These are phyloP conservation scores for Etheostoma perlongum DNA, from an alignment of 2,797 vertebrate species.

Conservation along the genomic window DNA sequence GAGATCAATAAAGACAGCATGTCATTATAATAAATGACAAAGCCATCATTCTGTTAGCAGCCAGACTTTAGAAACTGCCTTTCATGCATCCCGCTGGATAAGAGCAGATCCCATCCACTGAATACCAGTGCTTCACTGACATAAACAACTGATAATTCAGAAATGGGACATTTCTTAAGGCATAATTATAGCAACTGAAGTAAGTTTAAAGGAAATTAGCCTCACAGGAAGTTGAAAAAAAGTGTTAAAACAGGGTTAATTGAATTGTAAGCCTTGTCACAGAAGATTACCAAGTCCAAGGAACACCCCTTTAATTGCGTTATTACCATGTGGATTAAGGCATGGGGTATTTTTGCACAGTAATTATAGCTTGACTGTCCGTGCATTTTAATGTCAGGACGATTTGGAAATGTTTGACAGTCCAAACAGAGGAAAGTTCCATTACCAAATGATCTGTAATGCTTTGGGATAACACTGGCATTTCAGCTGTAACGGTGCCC, in stretches of 20 bases:
- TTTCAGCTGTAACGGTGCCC: conserved; percentile 48
- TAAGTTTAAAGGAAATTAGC: conserved; percentile 85
- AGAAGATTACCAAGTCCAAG: conserved; percentile 84
- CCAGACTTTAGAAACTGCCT: conserved; percentile 28
- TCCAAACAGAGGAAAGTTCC: conserved; percentile 58
- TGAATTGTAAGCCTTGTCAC: conserved; percentile 87
- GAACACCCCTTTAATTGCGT: conserved; percentile 86
- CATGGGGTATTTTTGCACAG: conserved; percentile 80
- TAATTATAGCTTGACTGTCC: conserved; percentile 81
- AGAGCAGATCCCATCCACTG: conserved; percentile 48
- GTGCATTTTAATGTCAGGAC: conserved; percentile 77
- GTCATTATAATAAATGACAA: conserved; percentile 25
- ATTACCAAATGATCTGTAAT: conserved; percentile 60
- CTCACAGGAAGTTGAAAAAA: conserved; percentile 85
- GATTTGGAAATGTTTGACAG: conserved; percentile 70
- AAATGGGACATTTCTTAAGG: conserved; percentile 74
- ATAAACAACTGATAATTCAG: conserved; percentile 79
- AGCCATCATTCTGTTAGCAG: conserved; percentile 44
- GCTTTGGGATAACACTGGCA: conserved; percentile 60
- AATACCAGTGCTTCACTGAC: conserved; percentile 59
- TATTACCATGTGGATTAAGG: conserved; percentile 87
- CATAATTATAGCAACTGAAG: conserved; percentile 79
- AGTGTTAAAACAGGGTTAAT: conserved; percentile 88
- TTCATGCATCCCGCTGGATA: conserved; percentile 37
- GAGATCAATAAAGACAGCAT: conserved; percentile 28